Base-by-base conservation (phyloP, 2,888 invertebrate species). In the Drosophila seclusa region DNA sequence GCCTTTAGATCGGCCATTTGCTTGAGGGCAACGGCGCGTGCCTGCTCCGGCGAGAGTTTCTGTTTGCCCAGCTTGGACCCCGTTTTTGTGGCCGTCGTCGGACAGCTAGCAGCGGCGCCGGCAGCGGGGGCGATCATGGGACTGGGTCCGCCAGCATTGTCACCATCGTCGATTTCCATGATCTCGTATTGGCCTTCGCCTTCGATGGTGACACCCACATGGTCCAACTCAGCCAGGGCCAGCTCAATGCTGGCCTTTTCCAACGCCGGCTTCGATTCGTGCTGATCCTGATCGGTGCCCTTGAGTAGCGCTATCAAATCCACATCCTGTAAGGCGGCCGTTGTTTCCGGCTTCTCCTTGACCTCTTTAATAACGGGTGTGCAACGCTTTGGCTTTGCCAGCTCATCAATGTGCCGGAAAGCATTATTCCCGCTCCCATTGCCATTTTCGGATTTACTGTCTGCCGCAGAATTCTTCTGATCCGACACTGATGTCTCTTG, bases 221-320 rank as follows among this genome's bases (percentile, higher is more conserved):
- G 71, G 38, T 81, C 82, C n/a, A 91, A 18, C 29, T 82, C 78
- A 7, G 82, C 77, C 10, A 89, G 32, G 4, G 73, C 64, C 61
- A 80, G n/a, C 48, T 86, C 89, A 57, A 84, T 36, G 18, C 58
- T 72, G 4, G 68, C 57, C 31, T 78, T 79, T 8, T 69, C 57
- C 13, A n/a, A 11, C 16, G 10, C n/a, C 6, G 34, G 10, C 5
- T 48, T 53, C 10, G 66, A 59, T 18, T 50, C 40, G 16, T 62
- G 82, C 53, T 94, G 94, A 70, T 94, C 94, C 85, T 73, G 70
- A 31, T 94, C 94, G 69, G 94, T 94, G 80, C 94, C 94, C 29
- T 95, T 95, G 40, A 95, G 89, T 32, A 94, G 93, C 69, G 94
- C 94, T 21, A 95, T 94, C 68, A 93, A 81, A 68, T 93, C 93